A percentile compares a stretch with the other conserved stretches of the same genome.
Evolutionary conservation across 2,888 invertebrate genomes (phyloP).

Genomic region (Machimus rusticus): DNA sequence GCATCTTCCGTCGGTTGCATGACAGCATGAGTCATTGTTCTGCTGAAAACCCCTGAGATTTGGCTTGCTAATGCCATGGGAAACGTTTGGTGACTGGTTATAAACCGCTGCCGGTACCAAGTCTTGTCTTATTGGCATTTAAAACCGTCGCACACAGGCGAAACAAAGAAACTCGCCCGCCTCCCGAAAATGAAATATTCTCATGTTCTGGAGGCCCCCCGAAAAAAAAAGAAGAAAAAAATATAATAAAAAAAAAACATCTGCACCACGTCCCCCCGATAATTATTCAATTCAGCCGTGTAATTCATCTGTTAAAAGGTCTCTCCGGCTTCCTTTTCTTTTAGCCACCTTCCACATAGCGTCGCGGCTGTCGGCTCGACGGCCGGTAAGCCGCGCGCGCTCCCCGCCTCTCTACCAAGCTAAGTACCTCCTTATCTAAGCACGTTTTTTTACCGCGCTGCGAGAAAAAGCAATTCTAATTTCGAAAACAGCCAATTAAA

Average conservation of each 20-base stretch:
- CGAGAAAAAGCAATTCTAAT: constrained; percentile 29
- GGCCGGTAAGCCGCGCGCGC: not conserved
- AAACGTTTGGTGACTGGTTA: not conserved
- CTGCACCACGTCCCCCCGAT: constrained; percentile 10
- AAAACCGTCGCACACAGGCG: not conserved
- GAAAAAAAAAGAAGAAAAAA: not conserved
- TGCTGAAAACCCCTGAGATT: not conserved
- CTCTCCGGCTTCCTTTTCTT: constrained; percentile 30
- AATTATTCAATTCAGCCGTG: constrained; percentile 42
- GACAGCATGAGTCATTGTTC: not conserved
- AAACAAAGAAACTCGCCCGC: not conserved
- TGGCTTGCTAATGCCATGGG: not conserved
- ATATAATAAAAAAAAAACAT: not conserved
- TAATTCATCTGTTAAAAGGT: constrained; percentile 41
- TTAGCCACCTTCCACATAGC: not conserved
- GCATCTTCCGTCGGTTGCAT: not conserved
- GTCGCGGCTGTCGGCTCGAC: not conserved
- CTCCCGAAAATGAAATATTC: constrained; percentile 33
- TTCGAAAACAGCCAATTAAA: constrained; percentile 30
- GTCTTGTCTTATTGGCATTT: not conserved
- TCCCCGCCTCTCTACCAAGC: not conserved
- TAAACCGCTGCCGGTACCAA: not conserved
- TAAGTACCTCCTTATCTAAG: constrained; percentile 25
- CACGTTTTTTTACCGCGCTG: constrained; percentile 1
- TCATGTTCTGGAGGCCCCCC: constrained; percentile 11